Evolutionary conservation across 2,113 vertebrate species (phyloP).

Genomic region (Machaerirhynchus nigripectus): DNA sequence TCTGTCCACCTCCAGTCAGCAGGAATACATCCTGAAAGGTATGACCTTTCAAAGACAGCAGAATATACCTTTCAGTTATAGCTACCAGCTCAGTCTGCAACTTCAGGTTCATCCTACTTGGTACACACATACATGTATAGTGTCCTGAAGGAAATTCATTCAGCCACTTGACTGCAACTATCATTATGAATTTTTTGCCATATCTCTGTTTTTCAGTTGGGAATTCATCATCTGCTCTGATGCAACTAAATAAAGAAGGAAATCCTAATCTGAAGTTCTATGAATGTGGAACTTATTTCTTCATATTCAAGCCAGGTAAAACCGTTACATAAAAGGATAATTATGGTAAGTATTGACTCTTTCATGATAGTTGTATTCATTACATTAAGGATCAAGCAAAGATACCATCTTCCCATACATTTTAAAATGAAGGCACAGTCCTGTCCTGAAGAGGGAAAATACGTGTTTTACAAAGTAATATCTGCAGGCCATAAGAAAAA

Average conservation of each 20-base stretch:
- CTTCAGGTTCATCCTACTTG: neutral
- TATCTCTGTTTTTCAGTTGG: neutral
- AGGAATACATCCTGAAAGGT: neutral
- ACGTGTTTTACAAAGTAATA: neutral
- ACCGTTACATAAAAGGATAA: neutral
- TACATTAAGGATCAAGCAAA: neutral
- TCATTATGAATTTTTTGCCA: neutral
- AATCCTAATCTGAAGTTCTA: neutral
- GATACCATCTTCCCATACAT: neutral
- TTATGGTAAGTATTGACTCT: neutral
- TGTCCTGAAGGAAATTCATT: neutral
- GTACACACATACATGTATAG: accelerated
- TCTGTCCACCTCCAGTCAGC: neutral
- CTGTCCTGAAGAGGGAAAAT: neutral
- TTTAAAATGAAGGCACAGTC: neutral
- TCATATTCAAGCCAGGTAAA: neutral
- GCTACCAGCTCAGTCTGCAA: neutral
- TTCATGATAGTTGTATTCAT: neutral
- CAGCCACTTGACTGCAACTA: neutral
- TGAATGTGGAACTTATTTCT: neutral
- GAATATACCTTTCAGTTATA: neutral
- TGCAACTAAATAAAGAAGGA: neutral
- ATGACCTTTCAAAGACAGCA: neutral
- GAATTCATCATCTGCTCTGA: neutral
- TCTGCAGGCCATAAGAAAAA: neutral